Evolutionary conservation across 2,888 invertebrate species (phyloP), one percentile per base, ranked within the genome.

Genomic region (Salticus scenicus): DNA sequence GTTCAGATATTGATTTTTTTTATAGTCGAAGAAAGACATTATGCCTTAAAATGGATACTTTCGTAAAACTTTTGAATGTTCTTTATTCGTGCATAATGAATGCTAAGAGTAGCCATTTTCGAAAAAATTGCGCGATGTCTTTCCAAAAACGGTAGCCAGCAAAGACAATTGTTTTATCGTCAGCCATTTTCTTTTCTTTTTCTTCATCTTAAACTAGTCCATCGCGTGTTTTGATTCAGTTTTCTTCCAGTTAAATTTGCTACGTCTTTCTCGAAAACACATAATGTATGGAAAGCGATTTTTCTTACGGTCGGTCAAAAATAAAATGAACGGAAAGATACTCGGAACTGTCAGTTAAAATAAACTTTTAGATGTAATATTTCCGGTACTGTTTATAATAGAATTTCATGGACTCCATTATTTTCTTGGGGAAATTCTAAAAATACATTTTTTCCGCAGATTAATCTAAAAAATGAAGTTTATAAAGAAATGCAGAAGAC

Each of bases 1-100:
- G 24, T 57, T 57, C 57, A 24, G 24, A 57, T 24, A 57, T 57
- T 24, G 57, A 57, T 57, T 57, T 57, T 57, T 57, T 57, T 57
- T 57, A 7, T 57, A 12, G 17, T 24, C 24, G 24, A 1, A 1
- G 5, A 57, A 17, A 24, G 24, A 57, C 24, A 57, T 24, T 24
- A 57, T 57, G 57, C 2, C 4, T 17, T 7, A 57, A 47, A 57
- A 57, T 57, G 57, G 24, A 57, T 57, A 57, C 57, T 57, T 57
- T 24, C 42, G 7, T 2, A 2, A 17, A 47, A 47, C 42, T 47
- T 47, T 47, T 17, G 57, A 57, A 57, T 57, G 57, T 57, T n/a
- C 10, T 57, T 57, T 57, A 24, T 17, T 24, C 57, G 57, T 57
- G 24, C 57, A 57, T 57, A 57, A 57, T 57, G 57, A 57, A 57